phyloP scores from a whole-genome alignment of 2,797 vertebrate genomes.

The Aplochiton taeniatus region DNA sequence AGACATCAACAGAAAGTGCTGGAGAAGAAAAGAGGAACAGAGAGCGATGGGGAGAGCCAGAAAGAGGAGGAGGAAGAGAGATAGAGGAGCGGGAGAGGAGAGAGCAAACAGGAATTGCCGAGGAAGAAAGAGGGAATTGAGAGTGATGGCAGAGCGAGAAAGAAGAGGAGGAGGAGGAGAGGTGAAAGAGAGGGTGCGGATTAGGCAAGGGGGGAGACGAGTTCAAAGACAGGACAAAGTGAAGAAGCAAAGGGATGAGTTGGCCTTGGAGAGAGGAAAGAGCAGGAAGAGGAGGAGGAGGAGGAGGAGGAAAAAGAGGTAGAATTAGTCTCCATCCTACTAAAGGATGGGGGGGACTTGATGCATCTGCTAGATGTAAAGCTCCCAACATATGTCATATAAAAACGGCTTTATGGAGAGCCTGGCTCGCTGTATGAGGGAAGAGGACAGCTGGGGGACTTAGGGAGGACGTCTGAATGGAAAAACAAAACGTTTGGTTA shows the following conservation, averaged over 20 bases:
- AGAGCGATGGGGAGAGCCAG: no score
- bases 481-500: not conserved
- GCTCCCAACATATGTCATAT: constrained; percentile 55
- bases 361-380: constrained; percentile 35
- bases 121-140: constrained; percentile 35
- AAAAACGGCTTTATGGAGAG: constrained; percentile 52
- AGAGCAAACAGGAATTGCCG: no score
- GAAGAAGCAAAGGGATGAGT: no score
- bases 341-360: constrained; percentile 35
- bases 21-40: no score
- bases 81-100: no score
- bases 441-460: constrained; percentile 1
- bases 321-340: constrained; percentile 31
- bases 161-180: not conserved
- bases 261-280: no score
- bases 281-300: constrained; percentile 15
- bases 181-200: not conserved
- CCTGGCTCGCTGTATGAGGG: not conserved
- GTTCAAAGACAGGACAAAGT: no score
- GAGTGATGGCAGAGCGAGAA: constrained; percentile 21
- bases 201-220: no score
- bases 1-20: no score
- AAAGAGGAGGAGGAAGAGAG: no score
- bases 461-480: not conserved
- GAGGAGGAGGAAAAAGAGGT: not conserved